phyloP scores from a whole-genome alignment of 2,113 vertebrate genomes.

The Cyanistes caeruleus region DNA sequence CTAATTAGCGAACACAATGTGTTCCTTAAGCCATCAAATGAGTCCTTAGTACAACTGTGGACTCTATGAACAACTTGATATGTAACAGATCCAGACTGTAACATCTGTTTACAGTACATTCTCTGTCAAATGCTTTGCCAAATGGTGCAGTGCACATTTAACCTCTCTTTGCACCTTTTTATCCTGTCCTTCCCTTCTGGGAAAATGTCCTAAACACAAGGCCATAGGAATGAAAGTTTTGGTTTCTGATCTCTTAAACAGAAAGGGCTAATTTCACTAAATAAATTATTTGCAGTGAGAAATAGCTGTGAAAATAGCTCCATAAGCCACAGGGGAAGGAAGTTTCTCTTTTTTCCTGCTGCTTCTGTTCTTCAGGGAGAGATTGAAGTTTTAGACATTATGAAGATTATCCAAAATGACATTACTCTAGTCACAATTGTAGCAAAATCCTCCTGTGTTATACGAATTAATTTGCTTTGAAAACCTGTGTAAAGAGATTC shows the following conservation, averaged over 20 bases:
- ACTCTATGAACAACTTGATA: neutral
- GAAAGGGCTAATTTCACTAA: conserved; percentile 20
- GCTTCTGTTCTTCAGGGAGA: neutral
- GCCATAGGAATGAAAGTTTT: neutral
- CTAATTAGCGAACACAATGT: neutral
- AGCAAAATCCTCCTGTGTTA: conserved; percentile 51
- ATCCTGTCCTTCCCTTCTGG: neutral
- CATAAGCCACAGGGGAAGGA: neutral
- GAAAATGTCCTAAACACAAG: neutral
- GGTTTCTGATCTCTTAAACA: neutral
- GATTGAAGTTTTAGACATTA: neutral
- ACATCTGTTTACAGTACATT: neutral
- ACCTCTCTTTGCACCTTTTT: neutral
- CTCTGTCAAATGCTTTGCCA: neutral
- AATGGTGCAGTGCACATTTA: neutral
- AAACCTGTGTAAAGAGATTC: neutral
- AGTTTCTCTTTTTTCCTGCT: neutral
- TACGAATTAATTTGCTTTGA: conserved; percentile 48
- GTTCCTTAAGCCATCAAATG: neutral
- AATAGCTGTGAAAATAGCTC: neutral
- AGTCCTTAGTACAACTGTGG: neutral
- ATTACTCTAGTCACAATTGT: conserved; percentile 42
- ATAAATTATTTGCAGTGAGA: neutral
- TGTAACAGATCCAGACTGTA: neutral
- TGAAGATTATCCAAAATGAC: conserved; percentile 42